Evolutionary conservation across 2,797 vertebrate genomes (phyloP).

Genomic region (Pangasius sanitwongsei): DNA sequence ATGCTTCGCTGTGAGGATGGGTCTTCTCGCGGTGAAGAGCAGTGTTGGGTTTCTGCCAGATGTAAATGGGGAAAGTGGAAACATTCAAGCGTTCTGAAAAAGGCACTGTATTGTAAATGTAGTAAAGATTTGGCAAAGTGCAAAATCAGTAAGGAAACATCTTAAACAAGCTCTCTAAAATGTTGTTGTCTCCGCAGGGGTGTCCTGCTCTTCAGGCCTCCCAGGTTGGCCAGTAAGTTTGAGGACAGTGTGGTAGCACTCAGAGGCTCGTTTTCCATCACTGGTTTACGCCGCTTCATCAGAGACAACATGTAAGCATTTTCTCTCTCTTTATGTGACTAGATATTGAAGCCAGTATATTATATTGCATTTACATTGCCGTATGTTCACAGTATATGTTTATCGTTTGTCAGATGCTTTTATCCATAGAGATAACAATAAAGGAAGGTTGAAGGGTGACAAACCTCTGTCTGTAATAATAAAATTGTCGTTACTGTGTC

Average conservation of each 20-base stretch:
- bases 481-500: neutral
- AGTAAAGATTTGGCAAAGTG: neutral
- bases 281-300: constrained; percentile 74
- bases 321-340: neutral
- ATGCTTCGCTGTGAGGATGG: neutral
- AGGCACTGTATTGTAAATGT: neutral
- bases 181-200: constrained; percentile 57
- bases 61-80: neutral
- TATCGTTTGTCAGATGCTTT: neutral
- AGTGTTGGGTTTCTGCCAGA: neutral
- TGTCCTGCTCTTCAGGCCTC: constrained; percentile 73
- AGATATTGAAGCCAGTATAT: neutral
- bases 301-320: constrained; percentile 72
- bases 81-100: neutral
- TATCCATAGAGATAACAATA: neutral
- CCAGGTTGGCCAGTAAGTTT: constrained; percentile 70
- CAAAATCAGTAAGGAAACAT: neutral
- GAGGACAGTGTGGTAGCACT: constrained; percentile 69
- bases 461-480: neutral
- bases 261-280: constrained; percentile 64
- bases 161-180: neutral
- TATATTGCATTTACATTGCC: neutral
- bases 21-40: neutral
- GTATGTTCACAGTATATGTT: too few relatives aligned
- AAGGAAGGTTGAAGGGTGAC: neutral